Percentiles rank a stretch among this genome's conserved stretches.
phyloP scores from a whole-genome alignment of 2,113 vertebrate species.

The Arvicanthis niloticus region DNA sequence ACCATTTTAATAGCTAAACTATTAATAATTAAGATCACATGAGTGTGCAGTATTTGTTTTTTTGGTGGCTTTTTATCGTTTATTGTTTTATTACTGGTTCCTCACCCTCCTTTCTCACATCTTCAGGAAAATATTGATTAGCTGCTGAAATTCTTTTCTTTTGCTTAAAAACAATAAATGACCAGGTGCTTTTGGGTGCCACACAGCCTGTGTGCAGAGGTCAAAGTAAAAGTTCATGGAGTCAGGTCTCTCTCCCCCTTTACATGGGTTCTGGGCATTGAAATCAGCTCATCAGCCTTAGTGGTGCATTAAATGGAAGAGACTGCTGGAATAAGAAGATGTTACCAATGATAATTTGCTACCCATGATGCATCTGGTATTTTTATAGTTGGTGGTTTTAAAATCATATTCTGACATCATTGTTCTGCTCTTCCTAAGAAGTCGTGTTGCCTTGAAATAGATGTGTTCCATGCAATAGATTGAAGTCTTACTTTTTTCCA shows the following conservation, averaged over 20 bases:
- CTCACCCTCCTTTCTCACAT: not conserved
- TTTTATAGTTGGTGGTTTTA: constrained; percentile 47
- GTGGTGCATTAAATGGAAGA: constrained; percentile 2
- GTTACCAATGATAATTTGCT: constrained; percentile 28
- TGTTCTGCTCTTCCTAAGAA: constrained; percentile 45
- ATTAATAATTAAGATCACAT: constrained; percentile 27
- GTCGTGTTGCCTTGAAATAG: constrained; percentile 36
- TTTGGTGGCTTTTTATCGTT: not conserved
- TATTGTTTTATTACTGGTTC: constrained; percentile 27
- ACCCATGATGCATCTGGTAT: not conserved
- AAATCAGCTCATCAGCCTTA: not conserved
- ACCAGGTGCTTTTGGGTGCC: not conserved
- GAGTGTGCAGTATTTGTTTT: not conserved
- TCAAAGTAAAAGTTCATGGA: not conserved
- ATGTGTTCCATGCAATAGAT: constrained; percentile 35
- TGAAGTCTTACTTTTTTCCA: constrained; percentile 76
- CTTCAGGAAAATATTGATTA: not conserved
- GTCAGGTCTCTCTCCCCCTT: not conserved
- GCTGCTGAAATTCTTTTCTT: not conserved
- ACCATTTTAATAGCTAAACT: not conserved
- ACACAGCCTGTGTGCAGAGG: not conserved
- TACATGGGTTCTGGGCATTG: not conserved
- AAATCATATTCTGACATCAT: constrained; percentile 36
- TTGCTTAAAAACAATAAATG: not conserved
- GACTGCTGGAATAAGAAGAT: constrained; percentile 29